Base-by-base conservation (phyloP, 2,888 invertebrate genomes). In the Idaea aversata region DNA sequence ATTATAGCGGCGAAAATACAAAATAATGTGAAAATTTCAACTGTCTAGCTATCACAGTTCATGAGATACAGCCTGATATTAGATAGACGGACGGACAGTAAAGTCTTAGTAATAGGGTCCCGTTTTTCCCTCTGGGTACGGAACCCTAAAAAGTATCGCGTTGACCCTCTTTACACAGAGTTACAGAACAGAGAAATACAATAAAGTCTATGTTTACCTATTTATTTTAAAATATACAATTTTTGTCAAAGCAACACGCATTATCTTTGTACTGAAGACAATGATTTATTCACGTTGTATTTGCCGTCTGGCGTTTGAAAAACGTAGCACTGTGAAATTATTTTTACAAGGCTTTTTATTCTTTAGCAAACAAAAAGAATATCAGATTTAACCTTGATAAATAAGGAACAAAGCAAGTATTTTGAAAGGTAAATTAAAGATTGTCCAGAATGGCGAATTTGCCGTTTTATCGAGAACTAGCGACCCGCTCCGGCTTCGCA, bases 241-340 rank as follows among this genome's bases (percentile, higher is more conserved):
- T 81, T 85, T 87, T 85, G 80, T 82, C 85, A 86, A 85, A 85
- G 87, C 78, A 83, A 85, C 85, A 89, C 88, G 86, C 88, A 88
- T 88, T 89, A 88, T 89, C 88, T 88, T 84, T 85, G 87, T 85
- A 80, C 77, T 75, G 75, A 77, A 84, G 83, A 88, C 83, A 86
- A 88, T 88, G 88, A 88, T 89, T 88, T 89, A 89, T 88, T 87
- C 81, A 84, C 76, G 72, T 71, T 67, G 63, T 68, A 68, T 68
- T 66, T 65, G 69, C 76, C 84, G 72, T 83, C 85, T 74, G 72
- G 80, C 85, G 84, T 76, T 80, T 73, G 16, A 69, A 69, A 25
- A 35, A 47, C 57, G 57, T 16, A 7, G 16, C 6, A 0, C 58
- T 16, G 58, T 58, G 15, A 58, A 58, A 58, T 58, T 58, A 58